These are phyloP conservation scores for Xyrichtys novacula DNA, from an alignment of 2,797 vertebrate genomes.

Conservation along the genomic window DNA sequence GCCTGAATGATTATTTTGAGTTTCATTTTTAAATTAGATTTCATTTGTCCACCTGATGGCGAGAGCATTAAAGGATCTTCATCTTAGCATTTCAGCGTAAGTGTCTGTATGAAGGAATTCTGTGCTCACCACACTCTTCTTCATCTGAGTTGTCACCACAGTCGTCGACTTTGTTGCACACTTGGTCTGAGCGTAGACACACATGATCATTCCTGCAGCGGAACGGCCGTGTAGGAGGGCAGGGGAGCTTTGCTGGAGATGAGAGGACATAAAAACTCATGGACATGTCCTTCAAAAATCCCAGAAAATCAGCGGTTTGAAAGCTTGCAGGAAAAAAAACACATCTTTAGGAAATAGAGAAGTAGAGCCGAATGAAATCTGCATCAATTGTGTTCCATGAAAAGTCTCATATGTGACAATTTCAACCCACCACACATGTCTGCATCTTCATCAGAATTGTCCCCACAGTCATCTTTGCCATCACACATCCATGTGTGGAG, in stretches of 20 bases:
- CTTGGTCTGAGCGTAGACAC: slow-evolving; percentile 91
- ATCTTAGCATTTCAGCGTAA: slow-evolving; percentile 1
- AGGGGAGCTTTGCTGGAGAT: slow-evolving; percentile 89
- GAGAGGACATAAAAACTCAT: slow-evolving; percentile 29
- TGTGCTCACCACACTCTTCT: slow-evolving; percentile 91
- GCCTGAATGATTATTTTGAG: neutral
- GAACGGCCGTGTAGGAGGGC: slow-evolving; percentile 92
- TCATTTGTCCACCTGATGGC: slow-evolving; percentile 1
- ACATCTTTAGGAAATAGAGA: slow-evolving; percentile 5
- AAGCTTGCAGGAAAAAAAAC: neutral
- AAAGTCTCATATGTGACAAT: slow-evolving; percentile 19
- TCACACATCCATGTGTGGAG: slow-evolving; percentile 97
- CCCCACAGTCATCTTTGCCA: slow-evolving; percentile 97
- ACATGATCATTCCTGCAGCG: slow-evolving; percentile 94
- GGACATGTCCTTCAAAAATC: slow-evolving; percentile 11
- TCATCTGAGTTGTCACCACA: slow-evolving; percentile 98
- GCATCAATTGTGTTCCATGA: slow-evolving; percentile 31
- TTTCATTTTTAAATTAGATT: too few relatives aligned
- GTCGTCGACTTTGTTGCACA: slow-evolving; percentile 94
- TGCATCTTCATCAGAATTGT: slow-evolving; percentile 95
- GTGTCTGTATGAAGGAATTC: neutral
- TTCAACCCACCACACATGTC: slow-evolving; percentile 93
- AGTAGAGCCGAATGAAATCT: slow-evolving; percentile 54
- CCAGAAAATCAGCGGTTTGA: neutral
- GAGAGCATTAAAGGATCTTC: neutral